These are phyloP conservation scores for Agapostemon virescens DNA, from an alignment of 2,888 invertebrate genomes.

Conservation along the genomic window DNA sequence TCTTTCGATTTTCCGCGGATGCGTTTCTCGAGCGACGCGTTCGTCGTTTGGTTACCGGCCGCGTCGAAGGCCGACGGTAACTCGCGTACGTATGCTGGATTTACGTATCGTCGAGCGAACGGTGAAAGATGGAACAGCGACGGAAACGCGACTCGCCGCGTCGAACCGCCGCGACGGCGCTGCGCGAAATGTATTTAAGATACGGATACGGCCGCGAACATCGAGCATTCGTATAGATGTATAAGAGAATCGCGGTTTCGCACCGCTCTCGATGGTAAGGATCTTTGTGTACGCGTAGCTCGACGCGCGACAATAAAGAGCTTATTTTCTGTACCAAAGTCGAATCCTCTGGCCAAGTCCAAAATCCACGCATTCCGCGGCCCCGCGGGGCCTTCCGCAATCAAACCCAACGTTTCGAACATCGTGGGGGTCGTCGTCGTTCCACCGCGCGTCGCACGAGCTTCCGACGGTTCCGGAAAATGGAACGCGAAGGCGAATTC, in stretches of 20 bases:
- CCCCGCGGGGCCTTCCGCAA: too few species aligned
- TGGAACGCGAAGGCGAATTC: not conserved
- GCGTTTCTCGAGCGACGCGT: too few species aligned
- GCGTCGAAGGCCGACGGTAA: not conserved
- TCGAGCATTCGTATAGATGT: not conserved
- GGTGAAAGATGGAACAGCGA: not conserved
- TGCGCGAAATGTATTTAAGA: not conserved
- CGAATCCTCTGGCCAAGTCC: not conserved
- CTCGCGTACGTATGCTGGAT: constrained; percentile 68
- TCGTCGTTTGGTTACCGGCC: not conserved
- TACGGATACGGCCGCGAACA: not conserved
- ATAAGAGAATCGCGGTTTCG: not conserved
- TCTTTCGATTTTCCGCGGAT: not conserved
- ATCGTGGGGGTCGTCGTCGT: too few species aligned
- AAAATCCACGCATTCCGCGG: not conserved
- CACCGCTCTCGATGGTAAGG: not conserved
- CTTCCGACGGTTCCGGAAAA: too few species aligned
- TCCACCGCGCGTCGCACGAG: too few species aligned
- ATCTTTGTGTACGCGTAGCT: constrained; percentile 17
- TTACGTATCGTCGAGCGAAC: constrained; percentile 62
- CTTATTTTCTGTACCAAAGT: constrained; percentile 49
- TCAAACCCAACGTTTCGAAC: not conserved
- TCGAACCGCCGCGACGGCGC: not conserved
- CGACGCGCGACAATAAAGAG: constrained; percentile 45
- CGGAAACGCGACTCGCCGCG: not conserved